phyloP scores from a whole-genome alignment of 2,797 vertebrate species.

The Phaenicophaeus curvirostris region DNA sequence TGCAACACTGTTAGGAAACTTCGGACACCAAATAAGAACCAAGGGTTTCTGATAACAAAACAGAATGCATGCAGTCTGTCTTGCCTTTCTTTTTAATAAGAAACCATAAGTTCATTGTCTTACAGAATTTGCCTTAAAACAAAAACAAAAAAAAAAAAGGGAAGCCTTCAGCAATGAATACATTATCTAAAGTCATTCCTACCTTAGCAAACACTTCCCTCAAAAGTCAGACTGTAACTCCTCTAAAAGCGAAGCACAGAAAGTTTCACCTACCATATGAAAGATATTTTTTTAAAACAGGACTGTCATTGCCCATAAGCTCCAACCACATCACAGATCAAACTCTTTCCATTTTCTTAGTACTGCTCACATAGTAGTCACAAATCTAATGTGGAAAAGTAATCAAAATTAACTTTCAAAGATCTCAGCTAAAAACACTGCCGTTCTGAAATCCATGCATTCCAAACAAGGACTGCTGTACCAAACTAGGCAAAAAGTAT shows the following conservation, averaged over 20 bases:
- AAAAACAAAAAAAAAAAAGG: no score
- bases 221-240: not conserved
- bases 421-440: not conserved
- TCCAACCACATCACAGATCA: not conserved
- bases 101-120: not conserved
- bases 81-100: not conserved
- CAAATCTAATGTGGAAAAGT: not conserved
- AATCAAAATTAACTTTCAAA: not conserved
- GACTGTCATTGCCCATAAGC: not conserved
- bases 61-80: not conserved
- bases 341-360: not conserved
- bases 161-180: not conserved
- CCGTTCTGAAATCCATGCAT: not conserved
- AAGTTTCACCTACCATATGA: not conserved
- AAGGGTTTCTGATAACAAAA: not conserved
- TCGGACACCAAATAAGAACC: not conserved
- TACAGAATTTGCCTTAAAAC: not conserved
- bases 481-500: not conserved
- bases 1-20: not conserved
- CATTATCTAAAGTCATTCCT: not conserved
- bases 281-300: not conserved
- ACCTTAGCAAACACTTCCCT: not conserved
- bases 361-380: not conserved
- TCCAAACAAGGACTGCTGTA: not conserved
- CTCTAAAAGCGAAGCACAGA: not conserved